Percentiles rank a stretch among this genome's conserved stretches.
phyloP scores from a whole-genome alignment of 2,113 vertebrate genomes.

The Phoenicopterus ruber region DNA sequence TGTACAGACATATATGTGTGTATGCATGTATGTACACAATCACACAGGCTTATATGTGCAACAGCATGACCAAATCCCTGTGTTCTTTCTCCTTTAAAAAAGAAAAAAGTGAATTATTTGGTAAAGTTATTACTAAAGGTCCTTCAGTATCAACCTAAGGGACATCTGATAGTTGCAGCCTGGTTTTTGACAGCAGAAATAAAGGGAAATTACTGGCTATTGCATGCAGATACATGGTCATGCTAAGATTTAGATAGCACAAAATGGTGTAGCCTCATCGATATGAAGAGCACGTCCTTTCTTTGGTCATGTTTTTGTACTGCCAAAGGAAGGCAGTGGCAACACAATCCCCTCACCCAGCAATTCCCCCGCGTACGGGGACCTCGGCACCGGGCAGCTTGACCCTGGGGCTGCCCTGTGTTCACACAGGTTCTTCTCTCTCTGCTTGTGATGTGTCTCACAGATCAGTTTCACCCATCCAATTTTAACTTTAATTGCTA shows the following conservation, averaged over 20 bases:
- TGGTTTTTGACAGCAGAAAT: not conserved
- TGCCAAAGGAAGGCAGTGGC: not conserved
- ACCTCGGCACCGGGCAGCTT: not conserved
- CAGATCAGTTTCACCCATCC: not conserved
- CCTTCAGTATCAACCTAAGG: not conserved
- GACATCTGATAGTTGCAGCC: not conserved
- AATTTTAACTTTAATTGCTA: not conserved
- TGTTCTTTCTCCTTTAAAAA: not conserved
- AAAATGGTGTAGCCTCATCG: not conserved
- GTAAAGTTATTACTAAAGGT: not conserved
- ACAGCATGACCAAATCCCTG: not conserved
- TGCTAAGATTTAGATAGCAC: not conserved
- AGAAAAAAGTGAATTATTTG: not conserved
- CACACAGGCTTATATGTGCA: not conserved
- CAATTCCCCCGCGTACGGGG: fast-evolving
- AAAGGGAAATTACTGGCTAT: not conserved
- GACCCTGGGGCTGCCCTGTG: not conserved
- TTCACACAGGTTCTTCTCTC: not conserved
- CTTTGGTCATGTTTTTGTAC: not conserved
- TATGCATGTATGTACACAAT: not conserved
- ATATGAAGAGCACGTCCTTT: not conserved
- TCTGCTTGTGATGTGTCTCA: not conserved
- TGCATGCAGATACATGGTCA: not conserved
- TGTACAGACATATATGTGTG: not conserved
- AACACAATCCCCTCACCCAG: not conserved